These are phyloP conservation scores for Phthorimaea operculella DNA, from an alignment of 1,140 invertebrate species.

Conservation along the genomic window DNA sequence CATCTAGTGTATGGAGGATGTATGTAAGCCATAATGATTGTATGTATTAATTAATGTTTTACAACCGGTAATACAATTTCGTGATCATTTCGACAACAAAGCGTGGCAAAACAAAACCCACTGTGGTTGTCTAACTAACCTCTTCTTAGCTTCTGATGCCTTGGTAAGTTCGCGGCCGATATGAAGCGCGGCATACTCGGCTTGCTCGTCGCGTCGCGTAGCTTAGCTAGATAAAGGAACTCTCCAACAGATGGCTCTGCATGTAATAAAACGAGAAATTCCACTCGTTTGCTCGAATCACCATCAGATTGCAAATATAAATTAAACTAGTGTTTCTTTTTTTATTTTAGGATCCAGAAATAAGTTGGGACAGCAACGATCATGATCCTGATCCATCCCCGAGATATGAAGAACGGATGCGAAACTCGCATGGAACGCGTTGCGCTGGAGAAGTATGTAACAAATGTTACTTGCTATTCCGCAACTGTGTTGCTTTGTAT, in stretches of 20 bases:
- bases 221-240: neutral
- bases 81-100: no score
- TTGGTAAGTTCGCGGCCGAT: slow-evolving; percentile 52
- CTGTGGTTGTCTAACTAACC: neutral
- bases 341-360: slow-evolving; percentile 75
- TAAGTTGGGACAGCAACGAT: slow-evolving; percentile 89
- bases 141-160: slow-evolving; percentile 15
- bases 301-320: no score
- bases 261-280: no score
- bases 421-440: slow-evolving; percentile 84
- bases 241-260: no score
- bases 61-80: no score
- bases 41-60: no score
- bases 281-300: no score
- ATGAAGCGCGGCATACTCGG: slow-evolving; percentile 23
- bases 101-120: no score
- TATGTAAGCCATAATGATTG: no score
- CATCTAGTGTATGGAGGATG: no score
- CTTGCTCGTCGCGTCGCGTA: neutral
- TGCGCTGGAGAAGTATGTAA: slow-evolving; percentile 81
- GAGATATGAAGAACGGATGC: slow-evolving; percentile 69
- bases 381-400: slow-evolving; percentile 81
- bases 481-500: neutral
- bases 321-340: no score
- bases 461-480: neutral